phyloP scores from a whole-genome alignment of 2,113 vertebrate species.

The Todiramphus saurophagus region DNA sequence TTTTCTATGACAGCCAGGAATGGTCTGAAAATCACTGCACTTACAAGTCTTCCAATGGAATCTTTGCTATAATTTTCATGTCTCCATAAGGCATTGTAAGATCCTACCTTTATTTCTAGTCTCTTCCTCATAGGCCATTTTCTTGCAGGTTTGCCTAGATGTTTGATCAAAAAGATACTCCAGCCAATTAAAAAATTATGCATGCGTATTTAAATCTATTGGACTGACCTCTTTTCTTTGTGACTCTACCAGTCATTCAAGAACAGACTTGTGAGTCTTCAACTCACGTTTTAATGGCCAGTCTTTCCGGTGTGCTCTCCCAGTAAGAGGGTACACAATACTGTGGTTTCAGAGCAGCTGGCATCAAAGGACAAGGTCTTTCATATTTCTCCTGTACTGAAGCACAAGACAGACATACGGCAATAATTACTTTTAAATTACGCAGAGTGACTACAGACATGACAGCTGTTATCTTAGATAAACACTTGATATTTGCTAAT shows the following conservation, averaged over 20 bases:
- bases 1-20: not conserved
- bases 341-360: not conserved
- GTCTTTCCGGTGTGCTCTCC: not conserved
- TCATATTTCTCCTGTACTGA: not conserved
- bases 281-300: not conserved
- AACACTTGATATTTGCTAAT: constrained; percentile 11
- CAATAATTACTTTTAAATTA: not conserved
- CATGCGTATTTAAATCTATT: not conserved
- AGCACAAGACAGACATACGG: not conserved
- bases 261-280: not conserved
- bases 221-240: not conserved
- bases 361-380: not conserved
- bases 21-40: not conserved
- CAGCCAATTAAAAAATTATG: not conserved
- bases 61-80: not conserved
- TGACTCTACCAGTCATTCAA: not conserved
- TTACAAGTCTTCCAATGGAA: not conserved
- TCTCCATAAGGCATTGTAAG: not conserved
- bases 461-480: not conserved
- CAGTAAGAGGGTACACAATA: not conserved
- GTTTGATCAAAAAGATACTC: not conserved
- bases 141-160: not conserved
- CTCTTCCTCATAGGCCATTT: not conserved
- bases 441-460: not conserved
- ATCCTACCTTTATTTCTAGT: not conserved